phyloP scores from a whole-genome alignment of 2,113 vertebrate genomes.

The Scomber colias region DNA sequence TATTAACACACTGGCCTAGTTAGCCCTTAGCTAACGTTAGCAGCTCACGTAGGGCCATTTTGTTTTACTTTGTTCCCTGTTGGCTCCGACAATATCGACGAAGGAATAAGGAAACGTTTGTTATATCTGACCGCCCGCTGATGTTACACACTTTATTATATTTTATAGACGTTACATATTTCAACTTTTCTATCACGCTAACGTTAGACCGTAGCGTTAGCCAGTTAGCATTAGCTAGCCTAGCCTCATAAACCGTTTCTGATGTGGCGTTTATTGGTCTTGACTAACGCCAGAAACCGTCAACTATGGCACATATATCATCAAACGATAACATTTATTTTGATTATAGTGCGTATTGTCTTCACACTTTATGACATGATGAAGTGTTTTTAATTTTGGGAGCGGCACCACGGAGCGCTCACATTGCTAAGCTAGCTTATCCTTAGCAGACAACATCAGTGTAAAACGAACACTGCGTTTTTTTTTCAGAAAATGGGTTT shows the following conservation, averaged over 20 bases:
- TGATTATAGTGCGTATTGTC: constrained; percentile 25
- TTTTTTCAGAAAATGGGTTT: constrained; percentile 19
- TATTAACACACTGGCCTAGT: constrained; percentile 72
- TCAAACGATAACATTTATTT: constrained; percentile 31
- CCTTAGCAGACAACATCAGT: constrained; percentile 64
- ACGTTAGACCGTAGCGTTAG: not conserved
- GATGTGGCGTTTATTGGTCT: constrained; percentile 18
- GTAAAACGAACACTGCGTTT: constrained; percentile 49
- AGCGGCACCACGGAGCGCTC: constrained; percentile 30
- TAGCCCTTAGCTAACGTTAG: constrained; percentile 49
- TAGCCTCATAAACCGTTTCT: constrained; percentile 36
- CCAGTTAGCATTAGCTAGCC: constrained; percentile 48
- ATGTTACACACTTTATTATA: too few species aligned
- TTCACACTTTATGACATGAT: constrained; percentile 40
- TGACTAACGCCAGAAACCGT: not conserved
- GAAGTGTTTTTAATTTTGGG: constrained; percentile 46
- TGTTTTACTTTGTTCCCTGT: not conserved
- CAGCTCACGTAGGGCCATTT: too few species aligned
- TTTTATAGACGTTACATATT: not conserved
- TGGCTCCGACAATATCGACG: not conserved
- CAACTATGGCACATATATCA: not conserved
- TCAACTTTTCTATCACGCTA: not conserved
- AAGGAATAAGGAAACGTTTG: accelerated
- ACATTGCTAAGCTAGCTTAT: constrained; percentile 66
- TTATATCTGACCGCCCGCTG: accelerated